A percentile compares a stretch with the other conserved stretches of the same genome.
Evolutionary conservation across 2,888 invertebrate species (phyloP).

Genomic region (Eupithecia subumbrata): DNA sequence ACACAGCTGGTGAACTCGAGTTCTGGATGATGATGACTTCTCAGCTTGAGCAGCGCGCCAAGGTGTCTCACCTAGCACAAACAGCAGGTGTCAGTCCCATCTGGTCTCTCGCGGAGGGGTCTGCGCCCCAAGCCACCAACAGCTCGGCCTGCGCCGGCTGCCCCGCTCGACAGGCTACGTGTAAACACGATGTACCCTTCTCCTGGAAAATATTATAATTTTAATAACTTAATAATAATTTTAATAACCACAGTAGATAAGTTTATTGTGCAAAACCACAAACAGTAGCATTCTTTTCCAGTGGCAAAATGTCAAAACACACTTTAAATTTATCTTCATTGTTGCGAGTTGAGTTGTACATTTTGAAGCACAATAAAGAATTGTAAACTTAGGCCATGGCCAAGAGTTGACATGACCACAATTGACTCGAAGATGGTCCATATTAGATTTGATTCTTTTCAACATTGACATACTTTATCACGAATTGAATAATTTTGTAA

Average conservation of each 20-base stretch:
- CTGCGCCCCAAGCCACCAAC: conserved; percentile 96
- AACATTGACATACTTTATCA: too few species aligned
- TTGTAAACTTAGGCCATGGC: not conserved
- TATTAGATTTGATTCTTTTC: too few species aligned
- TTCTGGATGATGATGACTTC: not conserved
- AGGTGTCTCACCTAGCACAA: conserved; percentile 83
- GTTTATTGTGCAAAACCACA: not conserved
- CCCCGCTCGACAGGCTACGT: conserved; percentile 97
- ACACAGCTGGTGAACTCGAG: too few species aligned
- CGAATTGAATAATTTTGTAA: not conserved
- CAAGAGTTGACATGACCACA: not conserved
- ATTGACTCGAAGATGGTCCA: too few species aligned
- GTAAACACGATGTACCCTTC: conserved; percentile 95
- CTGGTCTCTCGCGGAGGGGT: conserved; percentile 92
- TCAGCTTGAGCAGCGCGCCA: too few species aligned
- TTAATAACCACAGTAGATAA: not conserved
- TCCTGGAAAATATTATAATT: conserved; percentile 83
- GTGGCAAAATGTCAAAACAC: not conserved
- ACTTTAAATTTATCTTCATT: not conserved
- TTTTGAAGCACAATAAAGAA: not conserved
- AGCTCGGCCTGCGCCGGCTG: conserved; percentile 96
- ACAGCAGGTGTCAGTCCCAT: conserved; percentile 89
- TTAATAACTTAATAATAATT: not conserved
- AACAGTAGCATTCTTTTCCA: conserved; percentile 1
- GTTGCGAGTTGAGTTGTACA: not conserved